Evolutionary conservation across 2,888 invertebrate genomes (phyloP).

Genomic region (Magallana nippona): DNA sequence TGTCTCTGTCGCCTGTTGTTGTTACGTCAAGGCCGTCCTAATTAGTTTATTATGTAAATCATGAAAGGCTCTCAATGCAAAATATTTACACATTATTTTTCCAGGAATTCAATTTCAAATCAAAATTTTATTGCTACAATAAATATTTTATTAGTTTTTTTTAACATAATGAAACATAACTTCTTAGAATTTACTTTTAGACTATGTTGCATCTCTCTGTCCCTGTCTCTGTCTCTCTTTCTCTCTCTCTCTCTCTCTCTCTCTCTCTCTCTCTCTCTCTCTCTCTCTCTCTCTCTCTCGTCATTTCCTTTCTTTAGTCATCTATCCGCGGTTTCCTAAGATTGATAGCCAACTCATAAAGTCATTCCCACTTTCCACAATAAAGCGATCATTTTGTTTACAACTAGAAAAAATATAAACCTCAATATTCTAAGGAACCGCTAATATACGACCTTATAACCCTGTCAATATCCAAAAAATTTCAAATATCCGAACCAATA

Average conservation of each 20-base stretch:
- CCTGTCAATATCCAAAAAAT: background rate
- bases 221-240: background rate
- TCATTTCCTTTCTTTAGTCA: background rate
- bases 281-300: background rate
- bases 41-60: background rate
- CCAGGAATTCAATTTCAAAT: constrained; percentile 3
- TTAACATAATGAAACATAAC: no score
- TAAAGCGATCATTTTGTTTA: background rate
- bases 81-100: background rate
- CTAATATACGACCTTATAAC: background rate
- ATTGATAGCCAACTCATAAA: constrained; percentile 8
- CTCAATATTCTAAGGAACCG: no score
- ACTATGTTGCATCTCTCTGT: background rate
- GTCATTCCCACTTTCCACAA: background rate
- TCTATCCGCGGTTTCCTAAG: constrained; percentile 6
- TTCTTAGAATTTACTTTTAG: no score
- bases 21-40: constrained; percentile 3
- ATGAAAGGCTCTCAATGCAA: background rate
- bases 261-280: background rate
- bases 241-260: background rate
- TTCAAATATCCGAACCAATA: constrained; percentile 24
- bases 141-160: no score
- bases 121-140: background rate
- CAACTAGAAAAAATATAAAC: background rate
- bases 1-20: no score